phyloP scores from a whole-genome alignment of 1,140 invertebrate genomes.

The Papilio xuthus region DNA sequence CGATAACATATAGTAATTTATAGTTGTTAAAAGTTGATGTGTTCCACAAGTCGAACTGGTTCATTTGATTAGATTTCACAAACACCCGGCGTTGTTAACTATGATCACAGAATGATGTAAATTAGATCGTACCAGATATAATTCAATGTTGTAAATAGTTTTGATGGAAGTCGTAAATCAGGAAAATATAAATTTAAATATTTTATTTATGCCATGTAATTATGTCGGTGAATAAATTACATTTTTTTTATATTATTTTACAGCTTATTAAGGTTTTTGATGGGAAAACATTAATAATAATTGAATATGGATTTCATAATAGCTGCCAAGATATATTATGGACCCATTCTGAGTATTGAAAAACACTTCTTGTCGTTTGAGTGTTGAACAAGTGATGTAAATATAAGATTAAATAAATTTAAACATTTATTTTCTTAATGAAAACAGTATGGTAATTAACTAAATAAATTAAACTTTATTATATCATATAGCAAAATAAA shows the following conservation, averaged over 20 bases:
- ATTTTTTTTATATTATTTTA: not conserved
- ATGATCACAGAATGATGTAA: slow-evolving; percentile 23
- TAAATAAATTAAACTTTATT: not conserved
- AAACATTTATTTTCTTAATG: too few relatives aligned
- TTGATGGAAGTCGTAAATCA: not conserved
- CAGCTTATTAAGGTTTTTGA: not conserved
- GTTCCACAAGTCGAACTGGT: slow-evolving; percentile 21
- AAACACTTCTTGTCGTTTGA: not conserved
- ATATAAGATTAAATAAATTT: too few relatives aligned
- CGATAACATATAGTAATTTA: slow-evolving; percentile 22
- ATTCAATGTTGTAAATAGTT: slow-evolving; percentile 3
- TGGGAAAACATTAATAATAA: not conserved
- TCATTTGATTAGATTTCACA: slow-evolving; percentile 12
- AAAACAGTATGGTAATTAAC: too few relatives aligned
- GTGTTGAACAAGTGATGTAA: not conserved
- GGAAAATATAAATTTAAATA: slow-evolving; percentile 12
- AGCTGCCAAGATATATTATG: not conserved
- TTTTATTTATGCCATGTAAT: slow-evolving; percentile 5
- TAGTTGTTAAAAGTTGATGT: slow-evolving; percentile 26
- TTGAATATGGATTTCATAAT: not conserved
- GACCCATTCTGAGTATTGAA: not conserved
- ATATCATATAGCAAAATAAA: not conserved
- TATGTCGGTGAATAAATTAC: not conserved
- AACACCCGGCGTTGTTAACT: slow-evolving; percentile 31
- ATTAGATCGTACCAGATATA: slow-evolving; percentile 28